Percentiles rank a stretch among this genome's conserved stretches.
These are phyloP conservation scores for Hermaeophaga mercurialis DNA, from an alignment of 2,888 invertebrate genomes.

Conservation along the genomic window DNA sequence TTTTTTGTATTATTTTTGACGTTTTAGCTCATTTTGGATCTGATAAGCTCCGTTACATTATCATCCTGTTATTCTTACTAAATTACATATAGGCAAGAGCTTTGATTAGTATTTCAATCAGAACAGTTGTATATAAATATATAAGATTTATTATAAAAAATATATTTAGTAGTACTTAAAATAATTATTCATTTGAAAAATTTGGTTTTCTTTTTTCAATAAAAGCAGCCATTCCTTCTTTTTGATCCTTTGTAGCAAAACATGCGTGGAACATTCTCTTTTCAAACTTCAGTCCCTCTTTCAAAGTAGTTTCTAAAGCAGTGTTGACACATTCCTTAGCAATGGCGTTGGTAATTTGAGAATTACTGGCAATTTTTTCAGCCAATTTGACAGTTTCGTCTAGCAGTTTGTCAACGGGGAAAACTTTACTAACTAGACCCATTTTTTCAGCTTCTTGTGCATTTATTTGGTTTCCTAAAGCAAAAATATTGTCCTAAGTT, in stretches of 20 bases:
- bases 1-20: too few relatives aligned
- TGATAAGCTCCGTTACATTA: constrained; percentile 10
- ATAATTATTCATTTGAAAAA: constrained; percentile 75
- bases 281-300: constrained; percentile 88
- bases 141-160: too few relatives aligned
- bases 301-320: constrained; percentile 86
- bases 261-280: constrained; percentile 92
- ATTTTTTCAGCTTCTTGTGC: constrained; percentile 91
- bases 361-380: constrained; percentile 91
- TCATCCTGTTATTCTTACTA: too few relatives aligned
- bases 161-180: too few relatives aligned
- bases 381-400: constrained; percentile 91
- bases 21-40: constrained; percentile 16
- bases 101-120: too few relatives aligned
- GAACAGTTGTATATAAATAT: too few relatives aligned
- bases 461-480: constrained; percentile 71
- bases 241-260: constrained; percentile 93
- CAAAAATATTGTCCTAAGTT: too few relatives aligned
- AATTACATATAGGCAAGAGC: too few relatives aligned
- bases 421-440: constrained; percentile 89
- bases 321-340: constrained; percentile 92
- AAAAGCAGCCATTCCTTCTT: constrained; percentile 98
- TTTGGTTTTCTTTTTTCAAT: constrained; percentile 89
- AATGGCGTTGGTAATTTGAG: constrained; percentile 81
- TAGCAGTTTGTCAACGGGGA: constrained; percentile 85